Conservation (phyloP, 2,113 vertebrate genomes). For the Melanocharis versteri region DNA sequence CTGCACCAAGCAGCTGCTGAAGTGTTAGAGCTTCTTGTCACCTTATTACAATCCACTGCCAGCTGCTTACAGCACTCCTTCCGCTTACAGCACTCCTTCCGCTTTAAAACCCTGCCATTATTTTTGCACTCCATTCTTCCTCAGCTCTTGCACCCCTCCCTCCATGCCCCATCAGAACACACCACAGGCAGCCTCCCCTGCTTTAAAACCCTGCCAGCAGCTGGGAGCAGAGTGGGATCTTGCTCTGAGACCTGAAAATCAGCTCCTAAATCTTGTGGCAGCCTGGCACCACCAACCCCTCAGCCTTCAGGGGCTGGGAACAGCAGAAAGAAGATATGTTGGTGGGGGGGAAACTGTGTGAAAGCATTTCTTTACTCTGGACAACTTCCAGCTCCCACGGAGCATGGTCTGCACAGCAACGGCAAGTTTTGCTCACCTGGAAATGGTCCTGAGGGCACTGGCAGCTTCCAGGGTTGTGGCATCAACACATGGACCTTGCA, state of each 20-base stretch:
- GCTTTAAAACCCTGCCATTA: too few species aligned
- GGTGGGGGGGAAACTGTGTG: background rate
- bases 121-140: background rate
- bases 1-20: background rate
- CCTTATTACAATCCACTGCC: background rate
- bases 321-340: background rate
- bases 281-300: background rate
- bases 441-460: background rate
- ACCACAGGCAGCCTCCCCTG: background rate
- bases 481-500: fast-evolving
- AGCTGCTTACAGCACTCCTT: background rate
- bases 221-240: background rate
- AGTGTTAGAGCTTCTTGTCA: background rate
- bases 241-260: background rate
- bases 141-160: background rate
- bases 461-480: background rate
- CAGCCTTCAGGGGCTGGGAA: background rate
- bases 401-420: background rate
- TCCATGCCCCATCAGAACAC: background rate
- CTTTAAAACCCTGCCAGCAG: background rate
- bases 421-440: background rate
- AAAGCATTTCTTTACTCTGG: background rate
- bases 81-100: background rate
- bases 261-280: background rate
- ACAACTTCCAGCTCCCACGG: background rate